These are phyloP conservation scores for Gymnosoma rotundatum DNA, from an alignment of 2,888 invertebrate species.

Conservation along the genomic window DNA sequence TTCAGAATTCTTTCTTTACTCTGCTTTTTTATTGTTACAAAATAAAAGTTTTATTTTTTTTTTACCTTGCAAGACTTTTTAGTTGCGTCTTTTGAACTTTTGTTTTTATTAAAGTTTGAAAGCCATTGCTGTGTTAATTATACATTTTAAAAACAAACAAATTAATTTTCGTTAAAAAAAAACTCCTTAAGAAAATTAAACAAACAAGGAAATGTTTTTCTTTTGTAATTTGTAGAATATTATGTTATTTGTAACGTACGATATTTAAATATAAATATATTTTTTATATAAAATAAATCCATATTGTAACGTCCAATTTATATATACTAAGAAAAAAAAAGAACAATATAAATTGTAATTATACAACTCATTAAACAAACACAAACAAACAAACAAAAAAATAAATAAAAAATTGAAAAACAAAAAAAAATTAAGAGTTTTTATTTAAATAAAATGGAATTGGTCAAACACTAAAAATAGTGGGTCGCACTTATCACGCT, in stretches of 20 bases:
- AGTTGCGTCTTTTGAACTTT: slow-evolving; percentile 66
- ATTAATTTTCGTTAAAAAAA: slow-evolving; percentile 65
- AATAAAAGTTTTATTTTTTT: slow-evolving; percentile 65
- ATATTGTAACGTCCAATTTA: slow-evolving; percentile 65
- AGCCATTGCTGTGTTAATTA: slow-evolving; percentile 82
- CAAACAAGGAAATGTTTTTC: slow-evolving; percentile 55
- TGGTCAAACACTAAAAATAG: not conserved
- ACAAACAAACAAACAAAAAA: slow-evolving; percentile 69
- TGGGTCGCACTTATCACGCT: too few species aligned
- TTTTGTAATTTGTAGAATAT: slow-evolving; percentile 69
- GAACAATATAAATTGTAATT: slow-evolving; percentile 70
- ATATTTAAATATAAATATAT: slow-evolving; percentile 76
- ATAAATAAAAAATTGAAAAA: slow-evolving; percentile 70
- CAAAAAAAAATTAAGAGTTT: slow-evolving; percentile 28
- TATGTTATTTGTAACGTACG: slow-evolving; percentile 72
- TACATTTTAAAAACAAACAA: slow-evolving; percentile 74
- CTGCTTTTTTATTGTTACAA: slow-evolving; percentile 68
- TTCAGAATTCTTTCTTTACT: slow-evolving; percentile 34
- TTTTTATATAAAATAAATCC: slow-evolving; percentile 72
- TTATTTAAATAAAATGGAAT: slow-evolving; percentile 23
- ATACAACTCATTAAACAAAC: slow-evolving; percentile 71
- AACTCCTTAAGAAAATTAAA: slow-evolving; percentile 59
- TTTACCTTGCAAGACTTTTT: slow-evolving; percentile 74
- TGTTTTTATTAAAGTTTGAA: slow-evolving; percentile 69
- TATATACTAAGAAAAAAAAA: slow-evolving; percentile 72